These are phyloP conservation scores for Lasius platythorax DNA, from an alignment of 2,888 invertebrate genomes.

Conservation along the genomic window DNA sequence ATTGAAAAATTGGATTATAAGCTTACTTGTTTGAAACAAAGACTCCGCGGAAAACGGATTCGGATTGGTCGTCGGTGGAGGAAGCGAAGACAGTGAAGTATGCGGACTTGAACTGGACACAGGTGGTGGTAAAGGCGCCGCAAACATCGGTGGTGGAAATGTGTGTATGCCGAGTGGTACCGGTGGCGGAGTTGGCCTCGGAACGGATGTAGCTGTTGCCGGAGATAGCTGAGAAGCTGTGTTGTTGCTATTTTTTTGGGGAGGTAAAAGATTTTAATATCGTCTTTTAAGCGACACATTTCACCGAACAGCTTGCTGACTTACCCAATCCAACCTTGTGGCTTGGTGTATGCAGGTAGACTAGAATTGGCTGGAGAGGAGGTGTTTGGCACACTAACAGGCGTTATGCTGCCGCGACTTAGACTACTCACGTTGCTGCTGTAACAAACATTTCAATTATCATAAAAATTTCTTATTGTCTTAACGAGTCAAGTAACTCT, in stretches of 20 bases:
- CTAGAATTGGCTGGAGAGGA: constrained; percentile 88
- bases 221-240: constrained; percentile 86
- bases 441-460: constrained; percentile 78
- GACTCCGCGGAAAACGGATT: constrained; percentile 96
- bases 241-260: constrained; percentile 78
- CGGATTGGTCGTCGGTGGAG: constrained; percentile 88
- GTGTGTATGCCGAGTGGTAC: constrained; percentile 87
- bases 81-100: constrained; percentile 82
- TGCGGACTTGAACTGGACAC: constrained; percentile 85
- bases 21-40: constrained; percentile 94
- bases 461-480: constrained; percentile 12
- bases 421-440: constrained; percentile 95
- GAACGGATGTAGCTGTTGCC: constrained; percentile 86
- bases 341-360: constrained; percentile 87
- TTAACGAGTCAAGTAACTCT: neutral
- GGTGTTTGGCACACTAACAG: constrained; percentile 87
- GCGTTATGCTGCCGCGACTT: constrained; percentile 91
- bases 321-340: constrained; percentile 86
- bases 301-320: neutral
- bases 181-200: constrained; percentile 88
- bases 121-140: constrained; percentile 88
- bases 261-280: neutral
- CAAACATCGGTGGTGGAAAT: constrained; percentile 90
- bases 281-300: neutral
- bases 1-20: constrained; percentile 67